Evolutionary conservation across 2,888 invertebrate species (phyloP), one percentile per base, ranked within the genome.

Genomic region (Acleris literana): DNA sequence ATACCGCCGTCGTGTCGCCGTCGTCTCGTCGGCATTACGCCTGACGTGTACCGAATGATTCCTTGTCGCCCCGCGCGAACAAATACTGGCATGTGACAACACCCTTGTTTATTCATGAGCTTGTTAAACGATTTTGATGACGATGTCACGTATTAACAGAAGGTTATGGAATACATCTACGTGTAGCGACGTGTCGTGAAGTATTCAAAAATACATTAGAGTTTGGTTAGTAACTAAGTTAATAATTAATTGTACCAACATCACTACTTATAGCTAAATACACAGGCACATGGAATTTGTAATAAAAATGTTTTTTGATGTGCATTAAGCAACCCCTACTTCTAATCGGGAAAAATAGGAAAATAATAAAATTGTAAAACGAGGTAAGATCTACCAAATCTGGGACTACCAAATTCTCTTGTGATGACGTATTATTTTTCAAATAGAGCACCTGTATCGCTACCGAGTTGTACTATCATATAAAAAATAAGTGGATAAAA

Each of bases 91-190:
- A 51, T 65, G 55, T 61, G 65, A 65, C 49, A 54, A 54, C 56
- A 20, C 54, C 64, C 60, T 55, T 65, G 65, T 61, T 65, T 65
- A 65, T 65, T 65, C 65, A 65, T 65, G 65, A 65, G 60, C 55
- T 6, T 65, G 65, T 56, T 56, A 65, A 65, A 61, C 55, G 55
- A 61, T 43, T 60, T 61, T 60, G 59, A 60, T 64, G 53, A 61
- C 60, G 65, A 17, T 22, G 60, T 55, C 44, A 61, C 55, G 39
- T 39, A 49, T 54, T 54, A 54, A 54, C 48, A 16, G 17, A 33
- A 22, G 53, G 53, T 57, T 57, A 43, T 29, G 44, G 17, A 29
- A 16, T 54, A 54, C 54, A 53, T 17, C 48, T 48, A 20, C 18
- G 18, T 49, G 11, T 6, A 49, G 1, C n/a, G 18, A 6, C 49